Evolutionary conservation across 2,797 vertebrate genomes (phyloP), one percentile per base, ranked within the genome.

Genomic region (Liparis tanakae): DNA sequence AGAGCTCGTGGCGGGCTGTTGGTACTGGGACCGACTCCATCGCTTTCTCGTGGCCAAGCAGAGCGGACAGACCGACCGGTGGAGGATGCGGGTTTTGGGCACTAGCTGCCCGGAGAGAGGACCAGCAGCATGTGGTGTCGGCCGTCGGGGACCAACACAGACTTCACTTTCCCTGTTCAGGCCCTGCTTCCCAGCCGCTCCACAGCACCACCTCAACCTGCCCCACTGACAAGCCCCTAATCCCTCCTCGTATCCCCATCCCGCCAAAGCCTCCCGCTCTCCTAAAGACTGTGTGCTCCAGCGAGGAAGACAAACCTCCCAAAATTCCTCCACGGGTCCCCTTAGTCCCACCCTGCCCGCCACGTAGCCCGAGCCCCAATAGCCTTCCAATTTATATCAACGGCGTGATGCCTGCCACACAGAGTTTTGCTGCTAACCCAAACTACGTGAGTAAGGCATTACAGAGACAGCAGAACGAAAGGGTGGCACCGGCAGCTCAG

Each of bases 341-440:
- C 22, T 18, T 98, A 37, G 90, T 94, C 13, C 96, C 96, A 0
- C 86, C 92, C 53, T 94, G 94, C 80, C 95, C 94, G 22, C 96
- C 96, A 2, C 96, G 97, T 43, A 95, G 96, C 0, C 96, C 96
- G 0, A 99, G 97, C 46, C 98, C 98, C 58, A 99, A 98, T 86
- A 97, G 95, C 81, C 95, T 99, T 6, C 98, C 98, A 0, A 96
- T 96, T 54, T 99, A 99, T 84, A 95, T 98, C 92, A 97, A 99
- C 0, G 97, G 98, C 54, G 96, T 99, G 68, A 99, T 99, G 98
- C 98, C 98, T 48, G 96, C 97, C 2, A 99, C 98, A 0, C 98
- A 99, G 92, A 99, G 98, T 85, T 99, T 99, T 76, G 98, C 98
- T 70, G 97, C 98, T 3, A 97, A 99, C 82, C 98, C 98, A 4